Percentiles rank a stretch among this genome's conserved stretches.
These are phyloP conservation scores for Anthopleura xanthogrammica DNA, from an alignment of 92 coral and sea anemone genomes.

Conservation along the genomic window DNA sequence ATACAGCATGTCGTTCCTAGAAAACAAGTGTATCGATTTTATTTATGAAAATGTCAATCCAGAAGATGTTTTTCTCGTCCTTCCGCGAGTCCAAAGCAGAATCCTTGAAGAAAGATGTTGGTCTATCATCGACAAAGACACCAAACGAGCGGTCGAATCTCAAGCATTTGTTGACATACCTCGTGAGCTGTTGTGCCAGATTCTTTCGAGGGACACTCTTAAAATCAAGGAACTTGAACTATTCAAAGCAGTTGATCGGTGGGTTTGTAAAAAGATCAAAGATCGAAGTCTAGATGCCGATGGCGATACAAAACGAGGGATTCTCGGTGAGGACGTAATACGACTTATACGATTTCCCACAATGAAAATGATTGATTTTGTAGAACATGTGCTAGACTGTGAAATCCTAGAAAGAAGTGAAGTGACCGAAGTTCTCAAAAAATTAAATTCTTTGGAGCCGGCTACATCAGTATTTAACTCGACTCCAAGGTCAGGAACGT, in stretches of 20 bases:
- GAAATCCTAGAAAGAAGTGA: neutral
- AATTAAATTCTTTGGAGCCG: neutral
- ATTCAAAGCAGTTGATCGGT: slow-evolving; percentile 10
- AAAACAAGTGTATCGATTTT: neutral
- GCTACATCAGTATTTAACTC: neutral
- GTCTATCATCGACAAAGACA: neutral
- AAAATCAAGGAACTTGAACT: slow-evolving; percentile 5
- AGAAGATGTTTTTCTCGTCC: slow-evolving; percentile 3
- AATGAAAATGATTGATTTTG: neutral
- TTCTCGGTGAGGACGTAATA: slow-evolving; percentile 7
- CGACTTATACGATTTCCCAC: slow-evolving; percentile 14
- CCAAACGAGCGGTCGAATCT: neutral
- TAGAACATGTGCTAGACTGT: neutral
- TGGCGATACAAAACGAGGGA: neutral
- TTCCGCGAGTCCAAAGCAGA: neutral
- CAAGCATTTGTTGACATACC: slow-evolving; percentile 13
- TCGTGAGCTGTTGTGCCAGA: slow-evolving; percentile 2
- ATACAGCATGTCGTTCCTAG: neutral
- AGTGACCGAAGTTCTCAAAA: neutral
- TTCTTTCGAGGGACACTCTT: slow-evolving; percentile 15
- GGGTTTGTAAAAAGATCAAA: slow-evolving; percentile 12
- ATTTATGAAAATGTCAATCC: neutral
- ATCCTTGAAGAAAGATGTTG: neutral
- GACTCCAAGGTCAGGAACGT: neutral
- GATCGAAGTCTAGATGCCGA: neutral